Evolutionary conservation across 2,113 vertebrate species (phyloP), one percentile per base, ranked within the genome.

Genomic region (Gallinago jamesoni): DNA sequence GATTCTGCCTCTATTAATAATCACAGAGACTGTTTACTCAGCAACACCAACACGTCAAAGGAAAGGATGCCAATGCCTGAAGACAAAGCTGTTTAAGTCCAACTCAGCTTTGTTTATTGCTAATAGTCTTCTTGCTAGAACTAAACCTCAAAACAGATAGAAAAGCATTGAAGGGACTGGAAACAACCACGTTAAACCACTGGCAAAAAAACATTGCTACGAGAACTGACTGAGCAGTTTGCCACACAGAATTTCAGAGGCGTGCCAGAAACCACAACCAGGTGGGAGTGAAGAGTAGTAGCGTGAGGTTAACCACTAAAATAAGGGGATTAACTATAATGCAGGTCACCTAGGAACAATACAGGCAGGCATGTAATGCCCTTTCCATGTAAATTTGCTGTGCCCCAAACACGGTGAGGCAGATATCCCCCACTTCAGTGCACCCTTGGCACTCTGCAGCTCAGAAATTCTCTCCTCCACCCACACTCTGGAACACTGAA

Each of bases 381-480:
- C 20, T 47, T 72, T 72, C 27, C 62, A 57, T 1, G 1, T 21
- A 28, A 37, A 7, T 39, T 0, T 7, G 52, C 15, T 57, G 48
- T 37, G 47, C 33, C 20, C 4, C n/a, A 76, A 78, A 43, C 10
- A 23, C 0, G 0, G 28, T 1, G 5, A 45, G 41, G 5, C 24
- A 59, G 28, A 41, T 52, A 41, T 33, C 9, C 17, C 16, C 9
- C 24, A 12, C 9, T 55, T 22, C 30, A 45, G 15, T 7, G 23
- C 6, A 23, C 15, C 7, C 17, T 59, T 30, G 15, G 14, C 17
- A 60, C 18, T 14, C 7, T 33, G 22, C 10, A 70, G 14, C 31
- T 47, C 31, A 25, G 37, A 35, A 67, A 52, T 14, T 39, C 6
- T 25, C 13, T 68, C 28, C 33, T 59, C 43, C 16, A 39, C 15